These are phyloP conservation scores for Heterocephalus glaber DNA, from an alignment of 2,113 vertebrate genomes.

Conservation along the genomic window DNA sequence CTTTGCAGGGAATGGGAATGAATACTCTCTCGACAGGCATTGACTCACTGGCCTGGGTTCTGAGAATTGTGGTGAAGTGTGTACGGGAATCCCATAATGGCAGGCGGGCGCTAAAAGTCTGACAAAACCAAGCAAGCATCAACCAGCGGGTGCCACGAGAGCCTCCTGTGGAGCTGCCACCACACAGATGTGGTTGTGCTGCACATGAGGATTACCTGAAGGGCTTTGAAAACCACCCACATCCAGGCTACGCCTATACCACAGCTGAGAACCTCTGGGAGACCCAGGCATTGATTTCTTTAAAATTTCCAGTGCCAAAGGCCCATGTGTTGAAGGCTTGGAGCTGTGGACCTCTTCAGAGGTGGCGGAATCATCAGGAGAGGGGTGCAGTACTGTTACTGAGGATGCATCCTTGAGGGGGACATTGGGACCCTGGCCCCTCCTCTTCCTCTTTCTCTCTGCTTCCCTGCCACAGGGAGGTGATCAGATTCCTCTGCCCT, in stretches of 20 bases:
- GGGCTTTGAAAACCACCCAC: background rate
- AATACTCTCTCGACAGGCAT: fast-evolving
- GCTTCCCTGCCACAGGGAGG: background rate
- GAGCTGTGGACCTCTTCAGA: background rate
- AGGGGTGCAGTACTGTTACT: background rate
- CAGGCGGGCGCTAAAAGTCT: background rate
- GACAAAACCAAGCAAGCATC: background rate
- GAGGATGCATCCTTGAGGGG: background rate
- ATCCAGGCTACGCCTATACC: fast-evolving
- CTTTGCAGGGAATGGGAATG: background rate
- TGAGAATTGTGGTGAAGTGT: background rate
- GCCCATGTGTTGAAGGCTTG: background rate
- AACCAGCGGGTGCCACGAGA: fast-evolving
- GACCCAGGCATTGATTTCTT: background rate
- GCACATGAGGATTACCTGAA: background rate
- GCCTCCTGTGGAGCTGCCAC: background rate
- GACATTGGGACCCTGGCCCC: background rate
- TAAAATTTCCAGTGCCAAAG: background rate
- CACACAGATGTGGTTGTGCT: background rate
- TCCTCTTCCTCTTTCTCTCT: background rate
- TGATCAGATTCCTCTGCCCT: background rate
- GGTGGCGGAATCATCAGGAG: background rate
- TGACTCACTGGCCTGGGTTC: fast-evolving
- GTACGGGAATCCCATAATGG: fast-evolving
- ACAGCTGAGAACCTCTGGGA: background rate